Percentiles rank a stretch among this genome's conserved stretches.
Conservation (phyloP, 2,797 vertebrate species). For the Labroides dimidiatus region DNA sequence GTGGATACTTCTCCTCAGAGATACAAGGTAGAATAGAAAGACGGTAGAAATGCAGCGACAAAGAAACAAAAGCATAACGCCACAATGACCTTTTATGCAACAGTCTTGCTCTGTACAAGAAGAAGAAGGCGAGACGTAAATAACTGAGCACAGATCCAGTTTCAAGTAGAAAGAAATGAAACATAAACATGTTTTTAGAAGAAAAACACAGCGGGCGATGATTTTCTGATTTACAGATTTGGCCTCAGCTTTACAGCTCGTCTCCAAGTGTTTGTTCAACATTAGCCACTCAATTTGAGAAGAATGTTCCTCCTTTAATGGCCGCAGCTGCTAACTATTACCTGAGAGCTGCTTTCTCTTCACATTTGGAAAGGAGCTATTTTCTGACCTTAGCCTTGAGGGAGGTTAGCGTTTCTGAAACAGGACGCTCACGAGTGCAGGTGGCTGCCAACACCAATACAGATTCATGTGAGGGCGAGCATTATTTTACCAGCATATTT, state of each 20-base stretch:
- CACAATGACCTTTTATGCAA: too few species aligned
- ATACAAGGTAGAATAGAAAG: constrained; percentile 21
- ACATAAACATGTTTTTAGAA: constrained; percentile 15
- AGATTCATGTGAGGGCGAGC: constrained; percentile 38
- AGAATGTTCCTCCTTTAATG: constrained; percentile 45
- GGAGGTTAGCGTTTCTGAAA: constrained; percentile 61
- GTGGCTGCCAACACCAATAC: constrained; percentile 70
- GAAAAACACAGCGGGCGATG: constrained; percentile 5
- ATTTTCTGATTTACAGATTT: constrained; percentile 30
- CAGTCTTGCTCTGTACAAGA: background rate
- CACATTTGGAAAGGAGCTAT: constrained; percentile 51
- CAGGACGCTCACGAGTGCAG: constrained; percentile 46
- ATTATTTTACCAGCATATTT: constrained; percentile 50
- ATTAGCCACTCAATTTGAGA: constrained; percentile 46
- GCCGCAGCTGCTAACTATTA: constrained; percentile 74
- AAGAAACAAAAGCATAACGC: too few species aligned
- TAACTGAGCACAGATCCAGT: constrained; percentile 6
- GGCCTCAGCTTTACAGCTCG: constrained; percentile 29
- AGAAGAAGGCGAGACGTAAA: constrained; percentile 1
- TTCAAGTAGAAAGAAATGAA: background rate
- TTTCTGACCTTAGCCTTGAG: constrained; percentile 64
- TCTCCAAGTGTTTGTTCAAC: constrained; percentile 49
- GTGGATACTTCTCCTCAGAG: constrained; percentile 33
- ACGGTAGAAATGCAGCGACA: background rate
- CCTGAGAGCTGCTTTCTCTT: constrained; percentile 60